A percentile compares a stretch with the other conserved stretches of the same genome.
Conservation (phyloP, 2,797 vertebrate species). For the Sebastes cheni region DNA sequence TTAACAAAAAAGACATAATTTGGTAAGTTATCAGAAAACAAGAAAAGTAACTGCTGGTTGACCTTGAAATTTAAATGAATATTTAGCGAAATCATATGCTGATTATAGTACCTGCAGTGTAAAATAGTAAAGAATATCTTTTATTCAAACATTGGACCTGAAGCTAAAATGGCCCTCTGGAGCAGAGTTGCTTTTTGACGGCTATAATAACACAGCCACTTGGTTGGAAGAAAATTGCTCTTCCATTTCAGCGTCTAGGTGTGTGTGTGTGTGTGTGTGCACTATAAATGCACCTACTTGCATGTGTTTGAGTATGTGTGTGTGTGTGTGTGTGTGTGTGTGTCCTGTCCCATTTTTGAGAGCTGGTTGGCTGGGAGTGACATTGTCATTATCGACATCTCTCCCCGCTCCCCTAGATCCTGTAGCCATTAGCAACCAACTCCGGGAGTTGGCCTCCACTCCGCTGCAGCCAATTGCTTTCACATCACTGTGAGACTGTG, state of each 20-base stretch:
- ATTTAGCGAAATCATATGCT: background rate
- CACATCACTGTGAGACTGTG: constrained; percentile 69
- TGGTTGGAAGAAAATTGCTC: constrained; percentile 68
- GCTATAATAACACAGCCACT: constrained; percentile 66
- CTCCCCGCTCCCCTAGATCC: constrained; percentile 71
- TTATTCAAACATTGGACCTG: constrained; percentile 31
- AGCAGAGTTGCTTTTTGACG: constrained; percentile 53
- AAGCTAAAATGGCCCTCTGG: constrained; percentile 28
- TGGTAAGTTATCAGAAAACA: background rate
- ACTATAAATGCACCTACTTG: constrained; percentile 43
- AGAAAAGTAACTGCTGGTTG: background rate
- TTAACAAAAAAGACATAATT: background rate
- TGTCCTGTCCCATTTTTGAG: constrained; percentile 64
- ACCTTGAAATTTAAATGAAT: constrained; percentile 16
- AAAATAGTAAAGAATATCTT: constrained; percentile 9
- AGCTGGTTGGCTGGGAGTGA: constrained; percentile 71
- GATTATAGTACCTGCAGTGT: background rate
- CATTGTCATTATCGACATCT: constrained; percentile 80
- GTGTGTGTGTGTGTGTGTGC: constrained; percentile 11
- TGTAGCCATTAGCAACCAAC: constrained; percentile 82
- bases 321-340: constrained; percentile 15
- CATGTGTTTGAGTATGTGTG: constrained; percentile 14
- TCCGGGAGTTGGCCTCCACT: constrained; percentile 67
- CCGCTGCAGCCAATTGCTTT: constrained; percentile 77
- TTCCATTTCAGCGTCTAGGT: constrained; percentile 45